Percentiles rank a stretch among this genome's conserved stretches.
Evolutionary conservation across 2,888 invertebrate species (phyloP).

Genomic region (Dendrolimus houi): DNA sequence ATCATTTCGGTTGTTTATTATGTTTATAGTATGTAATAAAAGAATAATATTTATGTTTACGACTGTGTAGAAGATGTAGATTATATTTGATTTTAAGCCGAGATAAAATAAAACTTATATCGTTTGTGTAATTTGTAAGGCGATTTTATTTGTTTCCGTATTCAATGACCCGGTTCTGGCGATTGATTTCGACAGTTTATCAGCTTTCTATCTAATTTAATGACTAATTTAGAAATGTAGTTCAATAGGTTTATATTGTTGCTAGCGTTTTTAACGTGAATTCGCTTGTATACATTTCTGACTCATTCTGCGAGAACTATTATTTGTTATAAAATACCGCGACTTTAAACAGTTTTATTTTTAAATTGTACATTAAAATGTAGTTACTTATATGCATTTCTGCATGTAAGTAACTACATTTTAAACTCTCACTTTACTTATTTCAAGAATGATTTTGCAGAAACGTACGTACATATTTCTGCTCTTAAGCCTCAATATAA

Average conservation of each 20-base stretch:
- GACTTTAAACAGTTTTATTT: background rate
- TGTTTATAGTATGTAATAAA: no score
- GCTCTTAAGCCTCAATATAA: no score
- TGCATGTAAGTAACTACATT: constrained; percentile 7
- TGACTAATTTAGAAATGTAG: background rate
- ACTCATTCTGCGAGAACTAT: background rate
- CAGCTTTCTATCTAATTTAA: background rate
- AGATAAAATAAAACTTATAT: background rate
- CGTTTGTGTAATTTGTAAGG: background rate
- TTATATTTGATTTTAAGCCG: background rate
- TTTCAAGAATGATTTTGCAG: constrained; percentile 19
- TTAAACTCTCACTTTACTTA: constrained; percentile 17
- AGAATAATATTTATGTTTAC: no score
- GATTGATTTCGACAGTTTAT: background rate
- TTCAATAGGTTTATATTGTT: background rate
- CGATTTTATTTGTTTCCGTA: background rate
- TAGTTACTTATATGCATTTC: no score
- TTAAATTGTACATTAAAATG: background rate
- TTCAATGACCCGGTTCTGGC: background rate
- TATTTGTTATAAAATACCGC: background rate
- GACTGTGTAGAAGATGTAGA: no score
- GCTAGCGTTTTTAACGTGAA: background rate
- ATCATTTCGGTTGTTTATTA: no score
- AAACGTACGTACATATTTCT: constrained; percentile 15
- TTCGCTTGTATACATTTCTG: background rate